Evolutionary conservation across 1,140 invertebrate genomes (phyloP).

Genomic region (Lutraria rhynchaena): DNA sequence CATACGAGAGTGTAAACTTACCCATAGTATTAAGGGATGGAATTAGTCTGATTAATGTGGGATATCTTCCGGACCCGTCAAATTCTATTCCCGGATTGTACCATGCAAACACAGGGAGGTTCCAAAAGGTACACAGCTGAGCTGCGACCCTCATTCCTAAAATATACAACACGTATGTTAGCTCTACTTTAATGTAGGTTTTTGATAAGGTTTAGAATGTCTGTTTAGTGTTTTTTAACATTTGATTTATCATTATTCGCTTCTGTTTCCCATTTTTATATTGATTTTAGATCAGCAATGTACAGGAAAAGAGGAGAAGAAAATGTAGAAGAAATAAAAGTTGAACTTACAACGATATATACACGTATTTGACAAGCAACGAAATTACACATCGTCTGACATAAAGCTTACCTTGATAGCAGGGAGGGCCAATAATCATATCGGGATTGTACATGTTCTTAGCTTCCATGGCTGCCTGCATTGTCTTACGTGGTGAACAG

Average conservation of each 20-base stretch:
- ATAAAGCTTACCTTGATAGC: constrained; percentile 28
- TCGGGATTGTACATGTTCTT: constrained; percentile 30
- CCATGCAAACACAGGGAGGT: constrained; percentile 53
- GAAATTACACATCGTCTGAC: too few species aligned
- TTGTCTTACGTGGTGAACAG: constrained; percentile 24
- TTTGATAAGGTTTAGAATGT: too few species aligned
- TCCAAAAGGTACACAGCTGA: constrained; percentile 37
- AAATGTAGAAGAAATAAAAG: too few species aligned
- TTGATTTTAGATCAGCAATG: too few species aligned
- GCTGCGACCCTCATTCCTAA: constrained; percentile 31
- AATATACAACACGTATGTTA: not conserved
- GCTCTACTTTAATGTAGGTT: too few species aligned
- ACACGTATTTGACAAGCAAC: too few species aligned
- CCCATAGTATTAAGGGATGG: constrained; percentile 41
- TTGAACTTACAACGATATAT: too few species aligned
- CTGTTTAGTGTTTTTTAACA: too few species aligned
- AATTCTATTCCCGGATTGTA: constrained; percentile 24
- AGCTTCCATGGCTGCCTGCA: constrained; percentile 26
- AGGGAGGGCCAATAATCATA: constrained; percentile 57
- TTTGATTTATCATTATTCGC: too few species aligned
- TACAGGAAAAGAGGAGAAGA: too few species aligned
- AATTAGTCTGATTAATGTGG: constrained; percentile 39
- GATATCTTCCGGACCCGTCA: constrained; percentile 1
- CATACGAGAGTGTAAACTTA: constrained; percentile 16
- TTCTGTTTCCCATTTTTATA: too few species aligned